A percentile compares a stretch with the other conserved stretches of the same genome.
phyloP scores from a whole-genome alignment of 1,140 invertebrate genomes.

The Euwallacea similis region DNA sequence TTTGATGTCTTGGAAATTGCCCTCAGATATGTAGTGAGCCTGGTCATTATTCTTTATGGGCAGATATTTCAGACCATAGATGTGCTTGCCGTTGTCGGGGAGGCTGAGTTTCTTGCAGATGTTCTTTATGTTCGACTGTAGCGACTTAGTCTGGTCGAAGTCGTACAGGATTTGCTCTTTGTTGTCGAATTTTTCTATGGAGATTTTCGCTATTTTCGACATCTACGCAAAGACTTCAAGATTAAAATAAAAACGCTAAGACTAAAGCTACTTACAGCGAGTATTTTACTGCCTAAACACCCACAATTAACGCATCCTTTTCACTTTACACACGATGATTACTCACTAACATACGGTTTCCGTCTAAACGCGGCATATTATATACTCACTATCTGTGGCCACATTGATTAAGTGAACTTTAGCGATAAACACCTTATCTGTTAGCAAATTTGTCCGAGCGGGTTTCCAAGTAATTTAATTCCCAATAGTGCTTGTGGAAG shows the following conservation, averaged over 20 bases:
- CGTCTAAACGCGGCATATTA: background rate
- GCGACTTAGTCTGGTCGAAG: constrained; percentile 41
- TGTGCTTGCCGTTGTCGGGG: constrained; percentile 21
- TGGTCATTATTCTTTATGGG: constrained; percentile 26
- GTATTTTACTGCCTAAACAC: background rate
- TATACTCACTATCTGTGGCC: background rate
- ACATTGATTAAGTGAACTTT: background rate
- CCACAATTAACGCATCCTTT: constrained; percentile 6
- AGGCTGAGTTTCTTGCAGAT: constrained; percentile 40
- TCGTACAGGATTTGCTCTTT: constrained; percentile 44
- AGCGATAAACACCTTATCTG: constrained; percentile 4
- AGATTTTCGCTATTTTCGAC: constrained; percentile 42
- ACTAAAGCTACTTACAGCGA: no score
- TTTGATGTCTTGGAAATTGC: constrained; percentile 42
- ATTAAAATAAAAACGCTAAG: no score
- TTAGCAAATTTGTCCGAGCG: background rate
- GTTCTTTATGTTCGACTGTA: constrained; percentile 41
- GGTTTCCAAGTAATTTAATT: background rate
- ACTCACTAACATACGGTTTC: background rate
- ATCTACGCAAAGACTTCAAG: constrained; percentile 1
- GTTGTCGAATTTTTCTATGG: constrained; percentile 42
- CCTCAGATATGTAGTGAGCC: constrained; percentile 42
- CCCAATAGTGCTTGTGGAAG: background rate
- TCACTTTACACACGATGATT: background rate
- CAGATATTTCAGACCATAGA: constrained; percentile 44